Conservation (phyloP, 2,113 vertebrate species). For the Panthera leo region DNA sequence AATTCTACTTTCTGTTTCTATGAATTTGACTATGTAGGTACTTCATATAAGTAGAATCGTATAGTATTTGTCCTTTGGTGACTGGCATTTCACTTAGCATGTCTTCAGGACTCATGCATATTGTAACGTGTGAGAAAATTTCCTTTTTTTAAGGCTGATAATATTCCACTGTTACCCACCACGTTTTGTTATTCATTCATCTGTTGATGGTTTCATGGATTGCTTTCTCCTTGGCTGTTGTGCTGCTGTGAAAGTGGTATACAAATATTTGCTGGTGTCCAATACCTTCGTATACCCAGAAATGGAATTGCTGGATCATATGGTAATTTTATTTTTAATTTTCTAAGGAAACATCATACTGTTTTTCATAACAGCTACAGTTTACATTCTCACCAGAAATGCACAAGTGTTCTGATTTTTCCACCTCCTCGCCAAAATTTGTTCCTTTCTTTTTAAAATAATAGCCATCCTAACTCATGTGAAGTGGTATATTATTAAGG, state of each 20-base stretch:
- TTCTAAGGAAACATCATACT: background rate
- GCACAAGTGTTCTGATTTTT: background rate
- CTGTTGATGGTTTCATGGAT: background rate
- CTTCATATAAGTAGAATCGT: no score
- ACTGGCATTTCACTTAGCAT: background rate
- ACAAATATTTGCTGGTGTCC: background rate
- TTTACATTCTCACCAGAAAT: background rate
- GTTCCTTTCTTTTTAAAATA: background rate
- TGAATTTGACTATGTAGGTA: no score
- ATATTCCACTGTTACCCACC: background rate
- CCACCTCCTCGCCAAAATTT: background rate
- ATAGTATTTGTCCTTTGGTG: background rate
- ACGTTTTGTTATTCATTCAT: background rate
- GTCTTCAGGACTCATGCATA: background rate
- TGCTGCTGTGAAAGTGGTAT: background rate
- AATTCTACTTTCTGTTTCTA: background rate
- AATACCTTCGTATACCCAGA: background rate
- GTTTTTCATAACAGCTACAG: background rate
- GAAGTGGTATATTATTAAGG: background rate
- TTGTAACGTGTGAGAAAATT: background rate
- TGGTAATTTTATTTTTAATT: background rate
- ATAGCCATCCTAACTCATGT: background rate
- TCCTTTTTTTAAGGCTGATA: background rate
- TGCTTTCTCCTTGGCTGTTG: background rate
- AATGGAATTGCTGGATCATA: background rate